A percentile compares a stretch with the other conserved stretches of the same genome.
Conservation (phyloP, 1,140 invertebrate genomes). For the Monochamus saltuarius region DNA sequence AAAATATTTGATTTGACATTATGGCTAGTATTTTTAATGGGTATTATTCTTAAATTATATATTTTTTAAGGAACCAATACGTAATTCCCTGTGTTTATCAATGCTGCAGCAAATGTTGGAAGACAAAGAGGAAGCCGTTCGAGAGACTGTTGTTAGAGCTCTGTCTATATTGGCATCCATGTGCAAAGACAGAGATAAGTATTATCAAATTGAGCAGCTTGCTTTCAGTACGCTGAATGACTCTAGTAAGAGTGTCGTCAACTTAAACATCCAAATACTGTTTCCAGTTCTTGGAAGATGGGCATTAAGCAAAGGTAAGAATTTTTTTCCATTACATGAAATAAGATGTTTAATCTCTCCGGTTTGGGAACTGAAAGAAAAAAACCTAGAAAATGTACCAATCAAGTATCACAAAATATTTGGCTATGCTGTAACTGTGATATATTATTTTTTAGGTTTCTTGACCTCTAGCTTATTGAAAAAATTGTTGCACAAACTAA, state of each 20-base stretch:
- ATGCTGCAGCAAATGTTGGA: conserved; percentile 78
- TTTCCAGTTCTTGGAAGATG: conserved; percentile 64
- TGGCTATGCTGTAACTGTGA: no score
- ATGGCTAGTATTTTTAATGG: no score
- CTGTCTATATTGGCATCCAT: conserved; percentile 65
- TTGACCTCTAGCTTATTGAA: conserved; percentile 39
- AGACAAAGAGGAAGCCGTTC: conserved; percentile 67
- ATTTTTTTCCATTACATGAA: neutral
- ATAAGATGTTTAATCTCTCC: no score
- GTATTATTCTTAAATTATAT: no score
- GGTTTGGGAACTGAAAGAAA: no score
- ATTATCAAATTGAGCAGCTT: conserved; percentile 63
- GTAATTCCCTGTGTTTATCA: conserved; percentile 71
- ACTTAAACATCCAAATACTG: conserved; percentile 53
- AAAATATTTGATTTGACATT: no score
- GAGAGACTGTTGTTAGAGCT: conserved; percentile 64
- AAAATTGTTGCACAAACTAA: conserved; percentile 40
- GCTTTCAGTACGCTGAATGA: conserved; percentile 60
- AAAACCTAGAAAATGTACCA: no score
- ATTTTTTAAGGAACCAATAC: conserved; percentile 55
- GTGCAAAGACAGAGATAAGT: conserved; percentile 70
- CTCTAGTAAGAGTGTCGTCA: conserved; percentile 55
- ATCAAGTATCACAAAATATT: no score
- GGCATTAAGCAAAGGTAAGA: conserved; percentile 54
- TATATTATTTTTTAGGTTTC: conserved; percentile 32